Evolutionary conservation across 2,888 invertebrate species (phyloP), one percentile per base, ranked within the genome.

Genomic region (Andrena flavipes): DNA sequence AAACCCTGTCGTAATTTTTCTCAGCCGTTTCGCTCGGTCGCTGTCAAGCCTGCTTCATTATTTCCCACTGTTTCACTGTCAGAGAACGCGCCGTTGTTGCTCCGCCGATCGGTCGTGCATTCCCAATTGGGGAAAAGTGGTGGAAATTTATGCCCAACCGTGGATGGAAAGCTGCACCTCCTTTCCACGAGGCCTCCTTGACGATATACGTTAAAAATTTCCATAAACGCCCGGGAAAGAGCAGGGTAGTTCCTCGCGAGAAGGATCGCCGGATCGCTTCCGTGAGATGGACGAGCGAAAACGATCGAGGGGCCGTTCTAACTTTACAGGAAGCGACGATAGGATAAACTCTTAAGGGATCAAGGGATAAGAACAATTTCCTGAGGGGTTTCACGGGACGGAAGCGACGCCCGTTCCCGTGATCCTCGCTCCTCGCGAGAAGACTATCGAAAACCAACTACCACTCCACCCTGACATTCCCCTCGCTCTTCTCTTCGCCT

Each of bases 341-440:
- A 82, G 88, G 85, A 86, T 90, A 89, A 90, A 91, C 90, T 91
- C 88, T 89, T 83, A 85, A 80, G 76, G 86, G 90, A 91, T 91
- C 91, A 89, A 89, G 87, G 84, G 91, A 91, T 90, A 88, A 90
- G 88, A 86, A 88, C 90, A 91, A 91, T 91, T 91, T 91, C 90
- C 90, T 85, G 84, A 73, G 85, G 85, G 84, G 82, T 82, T 87
- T 88, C 85, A 59, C 84, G 71, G 79, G 76, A 85, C 84, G 89
- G 84, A 91, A 88, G 85, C 86, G 88, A 88, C 82, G 80, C 79
- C 23, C 76, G 79, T 79, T 75, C 75, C 76, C 84, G 87, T 87
- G 88, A 91, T 89, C 87, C 88, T 56, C 63, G 69, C 54, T 81
- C 85, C 84, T 83, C 69, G 67, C 76, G 77, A 76, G 79, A 82